Evolutionary conservation across 2,797 vertebrate species (phyloP), one percentile per base, ranked within the genome.

Genomic region (Falco cherrug): DNA sequence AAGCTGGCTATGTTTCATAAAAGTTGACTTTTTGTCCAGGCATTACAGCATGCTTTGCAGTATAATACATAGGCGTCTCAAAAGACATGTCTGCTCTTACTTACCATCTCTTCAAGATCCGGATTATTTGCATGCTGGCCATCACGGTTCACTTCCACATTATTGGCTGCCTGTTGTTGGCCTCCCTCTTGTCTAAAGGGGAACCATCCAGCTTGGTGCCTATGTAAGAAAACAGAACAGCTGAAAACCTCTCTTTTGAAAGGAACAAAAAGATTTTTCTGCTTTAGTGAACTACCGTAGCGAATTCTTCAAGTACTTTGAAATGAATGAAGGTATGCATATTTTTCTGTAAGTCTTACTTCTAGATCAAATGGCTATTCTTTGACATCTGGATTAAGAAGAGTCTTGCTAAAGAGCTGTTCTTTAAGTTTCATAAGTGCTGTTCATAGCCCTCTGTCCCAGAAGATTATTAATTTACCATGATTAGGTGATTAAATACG

Each of bases 201-300:
- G 95, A 99, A 99, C 99, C 99, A 99, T 92, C 99, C 99, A 63
- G 99, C 99, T 95, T 99, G 99, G 93, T 99, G 99, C 95, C 99
- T 99, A 83, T 19, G 35, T 74, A 88, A 97, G 64, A 96, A 96
- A 96, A 97, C 0, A 5, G 81, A 95, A 96, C 57, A 97, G 87
- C 18, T 95, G 85, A 93, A 83, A 92, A 87, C 15, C 22, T 63
- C 69, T 90, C 84, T 77, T 91, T 51, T 21, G 41, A 87, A 93
- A 89, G 18, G 18, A 92, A 77, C 13, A 47, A n/a, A 24, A 64
- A 33, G 1, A 29, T 24, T 76, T 54, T 90, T 54, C 63, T 84
- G 33, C 59, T 68, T 83, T 53, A 93, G 41, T 31, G 47, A 70
- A 33, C 5, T 57, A 59, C 7, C 45, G 47, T 31, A 90, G 24